Percentiles rank a stretch among this genome's conserved stretches.
These are phyloP conservation scores for Loriculus beryllinus DNA, from an alignment of 2,797 vertebrate genomes.

Conservation along the genomic window DNA sequence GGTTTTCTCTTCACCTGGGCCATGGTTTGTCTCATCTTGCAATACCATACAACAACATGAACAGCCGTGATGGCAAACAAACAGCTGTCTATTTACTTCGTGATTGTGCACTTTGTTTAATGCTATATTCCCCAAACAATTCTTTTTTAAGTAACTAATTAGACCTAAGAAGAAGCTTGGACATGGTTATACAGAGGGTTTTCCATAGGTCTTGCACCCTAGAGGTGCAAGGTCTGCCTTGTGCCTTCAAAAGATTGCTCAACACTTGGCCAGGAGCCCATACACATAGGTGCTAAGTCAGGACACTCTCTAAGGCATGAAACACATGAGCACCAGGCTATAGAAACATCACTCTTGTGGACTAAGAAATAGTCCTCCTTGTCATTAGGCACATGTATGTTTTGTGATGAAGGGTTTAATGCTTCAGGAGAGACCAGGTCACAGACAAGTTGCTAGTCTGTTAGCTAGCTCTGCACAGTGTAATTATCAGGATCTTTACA, in stretches of 20 bases:
- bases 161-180: not conserved
- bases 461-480: not conserved
- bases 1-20: rapidly evolving
- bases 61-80: not conserved
- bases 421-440: not conserved
- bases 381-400: not conserved
- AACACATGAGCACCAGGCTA: not conserved
- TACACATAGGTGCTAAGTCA: rapidly evolving
- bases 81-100: not conserved
- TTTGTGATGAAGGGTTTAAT: not conserved
- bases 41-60: not conserved
- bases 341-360: not conserved
- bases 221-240: not conserved
- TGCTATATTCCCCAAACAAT: not conserved
- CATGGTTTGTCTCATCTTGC: not conserved
- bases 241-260: not conserved
- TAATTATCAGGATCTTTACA: not conserved
- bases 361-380: not conserved
- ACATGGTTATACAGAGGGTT: not conserved
- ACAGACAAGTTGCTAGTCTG: not conserved
- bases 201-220: not conserved
- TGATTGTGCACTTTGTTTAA: not conserved
- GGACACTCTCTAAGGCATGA: rapidly evolving
- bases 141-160: not conserved
- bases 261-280: not conserved